phyloP scores from a whole-genome alignment of 2,888 invertebrate species.

The Troides aeacus region DNA sequence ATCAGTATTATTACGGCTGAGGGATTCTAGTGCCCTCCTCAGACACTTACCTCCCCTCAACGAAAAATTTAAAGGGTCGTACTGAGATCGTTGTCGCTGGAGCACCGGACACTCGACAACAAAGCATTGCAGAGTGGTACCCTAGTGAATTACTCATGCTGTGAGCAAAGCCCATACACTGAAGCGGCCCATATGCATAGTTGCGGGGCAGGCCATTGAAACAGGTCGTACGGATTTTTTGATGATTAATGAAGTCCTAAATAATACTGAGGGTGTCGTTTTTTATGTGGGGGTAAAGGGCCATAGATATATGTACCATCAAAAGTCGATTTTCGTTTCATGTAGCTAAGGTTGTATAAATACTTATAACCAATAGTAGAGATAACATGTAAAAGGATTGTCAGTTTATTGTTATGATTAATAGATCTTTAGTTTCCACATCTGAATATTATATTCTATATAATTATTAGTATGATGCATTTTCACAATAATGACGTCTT shows the following conservation, averaged over 20 bases:
- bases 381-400: not conserved
- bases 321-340: slow-evolving; percentile 2
- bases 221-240: slow-evolving; percentile 22
- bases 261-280: slow-evolving; percentile 23
- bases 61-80: slow-evolving; percentile 42
- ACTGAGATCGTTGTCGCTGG: slow-evolving; percentile 48
- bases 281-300: not conserved
- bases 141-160: slow-evolving; percentile 42
- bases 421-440: too few species aligned
- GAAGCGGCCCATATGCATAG: slow-evolving; percentile 32
- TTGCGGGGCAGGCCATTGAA: slow-evolving; percentile 17
- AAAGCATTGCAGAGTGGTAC: slow-evolving; percentile 38
- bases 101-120: slow-evolving; percentile 44
- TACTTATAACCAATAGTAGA: not conserved
- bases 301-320: not conserved
- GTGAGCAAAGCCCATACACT: slow-evolving; percentile 36
- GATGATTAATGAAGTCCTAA: slow-evolving; percentile 22
- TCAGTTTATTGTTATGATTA: not conserved
- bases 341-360: not conserved
- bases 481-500: too few species aligned
- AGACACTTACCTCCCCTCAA: slow-evolving; percentile 39
- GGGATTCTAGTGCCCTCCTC: slow-evolving; percentile 28
- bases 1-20: slow-evolving; percentile 24
- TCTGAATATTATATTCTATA: too few species aligned
- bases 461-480: too few species aligned